phyloP scores from a whole-genome alignment of 2,797 vertebrate species.

The Heliangelus exortis region DNA sequence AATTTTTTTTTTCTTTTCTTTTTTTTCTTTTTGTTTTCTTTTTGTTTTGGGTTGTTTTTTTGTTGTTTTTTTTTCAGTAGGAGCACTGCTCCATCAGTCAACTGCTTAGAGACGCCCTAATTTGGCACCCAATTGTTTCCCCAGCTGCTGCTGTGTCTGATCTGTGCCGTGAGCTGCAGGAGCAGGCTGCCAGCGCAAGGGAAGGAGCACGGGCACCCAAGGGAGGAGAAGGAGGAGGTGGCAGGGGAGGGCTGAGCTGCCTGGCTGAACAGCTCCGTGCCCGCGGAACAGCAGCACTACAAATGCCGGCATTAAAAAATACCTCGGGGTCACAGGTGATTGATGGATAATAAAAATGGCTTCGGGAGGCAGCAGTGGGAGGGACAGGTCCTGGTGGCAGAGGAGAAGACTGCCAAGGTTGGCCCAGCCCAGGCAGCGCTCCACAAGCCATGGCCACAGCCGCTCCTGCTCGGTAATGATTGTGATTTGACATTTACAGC shows the following conservation, averaged over 20 bases:
- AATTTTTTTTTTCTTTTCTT: not conserved
- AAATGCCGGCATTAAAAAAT: not conserved
- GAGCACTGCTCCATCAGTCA: slow-evolving; percentile 45
- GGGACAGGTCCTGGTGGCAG: not conserved
- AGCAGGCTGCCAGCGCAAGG: slow-evolving; percentile 65
- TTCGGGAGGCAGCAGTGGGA: not conserved
- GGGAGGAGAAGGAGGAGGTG: not conserved
- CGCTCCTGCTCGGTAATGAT: not conserved
- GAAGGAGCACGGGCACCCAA: slow-evolving; percentile 28
- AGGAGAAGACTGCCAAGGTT: not conserved
- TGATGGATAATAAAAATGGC: not conserved
- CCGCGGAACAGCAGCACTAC: not conserved
- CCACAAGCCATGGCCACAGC: not conserved
- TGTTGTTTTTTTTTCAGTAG: too few relatives aligned
- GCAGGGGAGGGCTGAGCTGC: not conserved
- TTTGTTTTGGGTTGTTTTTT: too few relatives aligned
- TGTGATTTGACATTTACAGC: slow-evolving; percentile 42
- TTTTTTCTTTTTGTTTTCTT: not conserved
- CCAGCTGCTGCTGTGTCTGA: slow-evolving; percentile 72
- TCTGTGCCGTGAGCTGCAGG: slow-evolving; percentile 17
- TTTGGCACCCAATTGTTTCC: slow-evolving; percentile 75
- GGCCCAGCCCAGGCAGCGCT: not conserved
- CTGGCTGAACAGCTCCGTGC: not conserved
- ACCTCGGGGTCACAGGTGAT: slow-evolving; percentile 3
- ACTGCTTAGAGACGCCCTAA: slow-evolving; percentile 51